A percentile compares a stretch with the other conserved stretches of the same genome.
Conservation (phyloP, 1,140 invertebrate genomes). For the Colletes latitarsis region DNA sequence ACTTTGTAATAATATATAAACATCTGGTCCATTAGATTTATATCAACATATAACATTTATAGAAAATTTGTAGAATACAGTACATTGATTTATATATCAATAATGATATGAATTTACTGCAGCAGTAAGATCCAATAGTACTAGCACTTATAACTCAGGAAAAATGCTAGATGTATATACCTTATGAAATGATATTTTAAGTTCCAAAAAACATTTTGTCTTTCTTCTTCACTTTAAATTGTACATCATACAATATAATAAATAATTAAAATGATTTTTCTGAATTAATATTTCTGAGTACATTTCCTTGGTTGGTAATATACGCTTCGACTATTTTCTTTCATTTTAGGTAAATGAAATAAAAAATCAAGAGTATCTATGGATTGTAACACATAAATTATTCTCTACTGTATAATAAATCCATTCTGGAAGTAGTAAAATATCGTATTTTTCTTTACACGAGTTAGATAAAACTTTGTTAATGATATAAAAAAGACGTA, state of each 20-base stretch:
- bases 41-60: conserved; percentile 79
- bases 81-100: conserved; percentile 76
- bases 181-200: conserved; percentile 36
- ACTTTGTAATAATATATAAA: conserved; percentile 80
- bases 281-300: conserved; percentile 19
- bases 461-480: neutral
- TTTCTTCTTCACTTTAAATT: neutral
- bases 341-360: neutral
- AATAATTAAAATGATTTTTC: conserved; percentile 3
- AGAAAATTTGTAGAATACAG: conserved; percentile 79
- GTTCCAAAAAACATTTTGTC: neutral
- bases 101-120: conserved; percentile 77
- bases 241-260: conserved; percentile 13
- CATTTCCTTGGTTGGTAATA: conserved; percentile 3
- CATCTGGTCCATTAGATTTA: conserved; percentile 80
- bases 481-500: conserved; percentile 18
- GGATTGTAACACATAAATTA: neutral
- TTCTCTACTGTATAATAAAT: neutral
- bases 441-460: conserved; percentile 2
- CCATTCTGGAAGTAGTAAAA: conserved; percentile 27
- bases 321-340: conserved; percentile 1
- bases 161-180: conserved; percentile 36
- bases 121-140: conserved; percentile 68
- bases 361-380: conserved; percentile 10
- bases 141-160: conserved; percentile 64